Conservation (phyloP, 1,140 invertebrate genomes). For the Eupristina koningsbergeri region DNA sequence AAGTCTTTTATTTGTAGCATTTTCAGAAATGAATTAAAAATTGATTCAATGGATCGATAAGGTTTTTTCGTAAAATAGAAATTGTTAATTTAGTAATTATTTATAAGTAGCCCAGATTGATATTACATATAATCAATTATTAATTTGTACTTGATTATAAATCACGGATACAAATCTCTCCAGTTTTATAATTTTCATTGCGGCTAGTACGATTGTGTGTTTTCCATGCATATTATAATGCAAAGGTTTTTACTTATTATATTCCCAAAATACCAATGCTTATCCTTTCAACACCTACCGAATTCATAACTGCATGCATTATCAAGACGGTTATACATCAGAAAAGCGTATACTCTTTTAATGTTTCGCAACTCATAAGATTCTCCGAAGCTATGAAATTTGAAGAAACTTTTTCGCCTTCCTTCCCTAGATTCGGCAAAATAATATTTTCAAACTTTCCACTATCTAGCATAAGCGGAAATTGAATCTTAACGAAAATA, state of each 20-base stretch:
- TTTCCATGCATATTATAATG: neutral
- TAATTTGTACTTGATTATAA: neutral
- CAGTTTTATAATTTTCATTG: no score
- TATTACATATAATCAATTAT: neutral
- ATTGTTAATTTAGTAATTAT: neutral
- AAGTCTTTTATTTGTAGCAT: no score
- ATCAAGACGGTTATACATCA: neutral
- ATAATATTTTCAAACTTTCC: neutral
- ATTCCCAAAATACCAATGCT: neutral
- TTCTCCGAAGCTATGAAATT: neutral
- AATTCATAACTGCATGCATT: constrained; percentile 28
- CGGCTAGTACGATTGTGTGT: neutral
- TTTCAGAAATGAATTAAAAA: no score
- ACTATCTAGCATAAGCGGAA: neutral
- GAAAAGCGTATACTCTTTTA: neutral
- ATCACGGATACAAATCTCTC: no score
- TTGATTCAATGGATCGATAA: neutral
- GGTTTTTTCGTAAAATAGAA: neutral
- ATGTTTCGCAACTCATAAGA: neutral
- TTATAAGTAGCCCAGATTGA: neutral
- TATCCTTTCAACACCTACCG: neutral
- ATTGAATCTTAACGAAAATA: neutral
- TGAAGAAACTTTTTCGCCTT: neutral
- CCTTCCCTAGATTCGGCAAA: neutral
- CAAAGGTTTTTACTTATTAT: neutral